Percentiles rank a stretch among this genome's conserved stretches.
Evolutionary conservation across 2,113 vertebrate genomes (phyloP).

Genomic region (Uropsilus gracilis): DNA sequence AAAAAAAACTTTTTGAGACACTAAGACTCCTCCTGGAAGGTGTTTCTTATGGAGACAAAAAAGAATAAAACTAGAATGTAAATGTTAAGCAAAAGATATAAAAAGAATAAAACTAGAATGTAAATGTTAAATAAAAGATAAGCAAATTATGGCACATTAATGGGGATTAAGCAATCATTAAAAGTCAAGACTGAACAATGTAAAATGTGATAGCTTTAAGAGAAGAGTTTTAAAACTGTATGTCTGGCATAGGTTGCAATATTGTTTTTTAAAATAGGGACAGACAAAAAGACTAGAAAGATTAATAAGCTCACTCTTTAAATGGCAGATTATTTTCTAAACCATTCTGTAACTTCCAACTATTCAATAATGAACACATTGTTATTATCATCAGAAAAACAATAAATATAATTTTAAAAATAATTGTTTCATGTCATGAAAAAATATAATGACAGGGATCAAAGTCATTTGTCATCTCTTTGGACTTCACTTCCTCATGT

Average conservation of each 20-base stretch:
- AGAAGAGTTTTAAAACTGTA: not conserved
- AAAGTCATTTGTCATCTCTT: not conserved
- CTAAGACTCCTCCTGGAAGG: not conserved
- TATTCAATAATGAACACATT: not conserved
- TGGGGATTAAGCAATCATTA: not conserved
- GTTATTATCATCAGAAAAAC: not conserved
- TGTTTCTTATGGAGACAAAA: conserved; percentile 11
- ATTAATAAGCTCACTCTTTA: conserved; percentile 7
- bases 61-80: not conserved
- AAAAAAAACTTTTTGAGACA: conserved; percentile 11
- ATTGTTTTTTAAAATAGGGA: conserved; percentile 45
- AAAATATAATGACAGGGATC: not conserved
- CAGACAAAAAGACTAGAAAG: not conserved
- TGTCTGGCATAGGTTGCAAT: not conserved
- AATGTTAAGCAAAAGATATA: not conserved
- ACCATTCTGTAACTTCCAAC: not conserved
- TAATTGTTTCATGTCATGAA: not conserved
- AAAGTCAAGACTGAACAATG: conserved; percentile 19
- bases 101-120: too few species aligned
- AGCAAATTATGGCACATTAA: not conserved
- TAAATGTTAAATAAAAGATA: not conserved
- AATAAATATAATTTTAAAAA: not conserved
- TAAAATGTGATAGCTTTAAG: not conserved
- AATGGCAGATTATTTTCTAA: not conserved
- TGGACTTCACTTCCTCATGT: not conserved